Percentiles rank a stretch among this genome's conserved stretches.
phyloP scores from a whole-genome alignment of 1,140 invertebrate species.

The Trachymyrmex cornetzi region DNA sequence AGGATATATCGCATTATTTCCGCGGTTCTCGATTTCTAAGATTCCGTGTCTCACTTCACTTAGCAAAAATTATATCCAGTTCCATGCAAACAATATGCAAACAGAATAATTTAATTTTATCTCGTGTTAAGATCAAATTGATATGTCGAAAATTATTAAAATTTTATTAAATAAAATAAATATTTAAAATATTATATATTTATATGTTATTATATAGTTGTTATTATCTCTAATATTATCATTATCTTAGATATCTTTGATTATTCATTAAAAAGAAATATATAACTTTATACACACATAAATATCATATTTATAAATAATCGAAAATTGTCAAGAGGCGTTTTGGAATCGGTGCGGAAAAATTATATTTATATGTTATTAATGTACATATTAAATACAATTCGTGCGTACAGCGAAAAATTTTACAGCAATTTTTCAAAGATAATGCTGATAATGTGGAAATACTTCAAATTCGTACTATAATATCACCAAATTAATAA shows the following conservation, averaged over 20 bases:
- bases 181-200: not conserved
- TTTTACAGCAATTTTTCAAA: constrained; percentile 4
- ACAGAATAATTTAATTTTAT: constrained; percentile 12
- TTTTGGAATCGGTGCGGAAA: no score
- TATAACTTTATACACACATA: not conserved
- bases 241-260: not conserved
- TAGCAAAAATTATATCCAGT: constrained; percentile 44
- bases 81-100: not conserved
- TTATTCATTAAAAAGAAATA: not conserved
- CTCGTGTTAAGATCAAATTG: not conserved
- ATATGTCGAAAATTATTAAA: not conserved
- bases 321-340: no score
- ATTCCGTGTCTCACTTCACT: constrained; percentile 53
- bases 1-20: constrained; percentile 65
- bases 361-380: not conserved
- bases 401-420: not conserved
- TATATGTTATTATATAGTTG: not conserved
- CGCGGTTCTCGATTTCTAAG: constrained; percentile 69
- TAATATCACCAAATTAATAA: constrained; percentile 1
- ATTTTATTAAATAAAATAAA: constrained; percentile 11
- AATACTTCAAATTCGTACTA: not conserved
- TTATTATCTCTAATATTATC: constrained; percentile 9
- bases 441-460: not conserved
- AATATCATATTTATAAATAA: not conserved
- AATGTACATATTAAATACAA: not conserved